Base-by-base conservation (phyloP, 2,888 invertebrate species). In the Coleophora deauratella region DNA sequence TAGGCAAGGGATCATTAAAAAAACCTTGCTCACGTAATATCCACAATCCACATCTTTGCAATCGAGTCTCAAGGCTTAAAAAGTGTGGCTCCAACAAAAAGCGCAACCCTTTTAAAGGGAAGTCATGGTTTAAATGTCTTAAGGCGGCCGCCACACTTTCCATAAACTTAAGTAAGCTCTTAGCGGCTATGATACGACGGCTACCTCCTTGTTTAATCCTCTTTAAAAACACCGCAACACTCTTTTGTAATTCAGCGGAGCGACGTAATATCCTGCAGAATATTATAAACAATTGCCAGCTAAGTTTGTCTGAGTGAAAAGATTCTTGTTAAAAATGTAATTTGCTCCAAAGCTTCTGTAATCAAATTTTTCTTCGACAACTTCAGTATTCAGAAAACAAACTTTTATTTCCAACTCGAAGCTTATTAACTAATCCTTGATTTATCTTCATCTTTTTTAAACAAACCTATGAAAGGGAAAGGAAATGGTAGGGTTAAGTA, bases 161-260 rank as follows among this genome's bases (percentile, higher is more conserved):
- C 72, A 78, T 80, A 78, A 79, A 77, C 72, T 78, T 76, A 76
- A 81, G 77, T 76, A 77, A 72, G 74, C 82, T 79, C 73, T 78
- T 72, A 78, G 67, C 60, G 61, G 59, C 59, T 69, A 77, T 79
- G 84, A 84, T 80, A 76, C 71, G 69, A 76, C 71, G 69, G 73
- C 76, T 79, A 73, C 80, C 76, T 75, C 61, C 68, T 70, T 67
- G 55, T 60, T 69, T 75, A 81, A 82, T 81, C 81, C 75, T 55
- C 76, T 75, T 80, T 80, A 71, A 72, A 72, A 66, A 66, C 49
- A 63, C 78, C 80, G 80, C 80, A 67, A 62, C 59, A 63, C 64
- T 68, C 75, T 72, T 76, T 82, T 80, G 79, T 78, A 76, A 72
- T 69, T 68, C 72, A 70, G 66, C 68, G 70, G 71, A 64, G 62